phyloP scores from a whole-genome alignment of 2,888 invertebrate species.

The Microctonus aethiopoides region DNA sequence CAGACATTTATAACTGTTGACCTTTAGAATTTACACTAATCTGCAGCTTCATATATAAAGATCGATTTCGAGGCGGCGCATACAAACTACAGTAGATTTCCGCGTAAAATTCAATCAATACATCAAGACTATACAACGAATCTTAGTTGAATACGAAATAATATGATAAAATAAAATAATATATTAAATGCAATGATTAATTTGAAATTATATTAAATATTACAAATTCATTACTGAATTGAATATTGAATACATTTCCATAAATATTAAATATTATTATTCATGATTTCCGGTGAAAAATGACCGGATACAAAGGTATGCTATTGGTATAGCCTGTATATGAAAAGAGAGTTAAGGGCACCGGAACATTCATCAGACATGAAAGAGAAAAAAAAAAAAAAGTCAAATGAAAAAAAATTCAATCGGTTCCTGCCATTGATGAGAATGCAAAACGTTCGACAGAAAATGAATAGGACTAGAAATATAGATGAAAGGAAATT shows the following conservation, averaged over 20 bases:
- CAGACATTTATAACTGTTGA: not conserved
- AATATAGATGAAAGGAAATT: not conserved
- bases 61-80: slow-evolving; percentile 10
- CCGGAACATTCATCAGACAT: not conserved
- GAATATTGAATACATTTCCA: not conserved
- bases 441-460: not conserved
- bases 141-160: not conserved
- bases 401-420: not conserved
- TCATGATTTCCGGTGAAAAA: slow-evolving; percentile 2
- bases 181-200: not conserved
- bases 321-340: not conserved
- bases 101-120: slow-evolving; percentile 3
- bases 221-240: no score
- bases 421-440: not conserved
- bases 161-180: not conserved
- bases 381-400: not conserved
- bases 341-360: not conserved
- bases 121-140: not conserved
- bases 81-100: not conserved
- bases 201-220: not conserved
- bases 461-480: not conserved
- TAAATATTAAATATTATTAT: slow-evolving; percentile 5
- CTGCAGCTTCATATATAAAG: slow-evolving; percentile 11
- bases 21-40: slow-evolving; percentile 30
- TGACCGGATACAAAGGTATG: not conserved